These are phyloP conservation scores for Pangasius djambal DNA, from an alignment of 2,797 vertebrate species.

Conservation along the genomic window DNA sequence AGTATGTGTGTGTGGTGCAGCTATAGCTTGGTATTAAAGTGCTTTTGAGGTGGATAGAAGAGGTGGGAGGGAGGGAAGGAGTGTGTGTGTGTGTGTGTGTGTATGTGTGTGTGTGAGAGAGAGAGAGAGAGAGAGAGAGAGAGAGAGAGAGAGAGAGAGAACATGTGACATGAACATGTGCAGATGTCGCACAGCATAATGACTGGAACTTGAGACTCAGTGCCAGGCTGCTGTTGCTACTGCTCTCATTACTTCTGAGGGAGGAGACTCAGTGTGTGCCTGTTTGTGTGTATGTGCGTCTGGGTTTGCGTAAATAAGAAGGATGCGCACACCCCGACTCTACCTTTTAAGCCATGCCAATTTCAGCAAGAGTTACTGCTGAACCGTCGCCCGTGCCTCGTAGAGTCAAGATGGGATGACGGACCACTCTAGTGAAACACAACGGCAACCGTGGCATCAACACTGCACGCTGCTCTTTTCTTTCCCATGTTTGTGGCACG, in stretches of 20 bases:
- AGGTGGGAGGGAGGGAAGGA: constrained; percentile 81
- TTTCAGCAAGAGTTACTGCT: not conserved
- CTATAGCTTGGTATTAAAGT: constrained; percentile 50
- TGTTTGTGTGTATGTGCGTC: constrained; percentile 56
- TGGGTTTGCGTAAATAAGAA: constrained; percentile 13
- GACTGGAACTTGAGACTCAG: constrained; percentile 83
- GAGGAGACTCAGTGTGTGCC: constrained; percentile 35
- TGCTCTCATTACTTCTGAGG: constrained; percentile 66
- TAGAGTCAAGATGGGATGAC: not conserved
- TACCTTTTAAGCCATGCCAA: not conserved
- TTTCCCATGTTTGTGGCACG: not conserved
- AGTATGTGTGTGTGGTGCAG: constrained; percentile 39
- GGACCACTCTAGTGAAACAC: not conserved
- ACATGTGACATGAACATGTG: constrained; percentile 81
- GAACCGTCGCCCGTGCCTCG: not conserved
- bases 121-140: constrained; percentile 37
- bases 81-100: constrained; percentile 9
- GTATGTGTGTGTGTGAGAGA: not conserved
- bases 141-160: constrained; percentile 46
- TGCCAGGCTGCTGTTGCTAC: constrained; percentile 81
- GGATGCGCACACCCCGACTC: not conserved
- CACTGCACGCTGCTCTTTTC: not conserved
- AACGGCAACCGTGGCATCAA: constrained; percentile 19
- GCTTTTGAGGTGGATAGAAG: constrained; percentile 60
- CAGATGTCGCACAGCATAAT: constrained; percentile 89